Evolutionary conservation across 2,888 invertebrate genomes (phyloP).

Genomic region (Dorcus hopei): DNA sequence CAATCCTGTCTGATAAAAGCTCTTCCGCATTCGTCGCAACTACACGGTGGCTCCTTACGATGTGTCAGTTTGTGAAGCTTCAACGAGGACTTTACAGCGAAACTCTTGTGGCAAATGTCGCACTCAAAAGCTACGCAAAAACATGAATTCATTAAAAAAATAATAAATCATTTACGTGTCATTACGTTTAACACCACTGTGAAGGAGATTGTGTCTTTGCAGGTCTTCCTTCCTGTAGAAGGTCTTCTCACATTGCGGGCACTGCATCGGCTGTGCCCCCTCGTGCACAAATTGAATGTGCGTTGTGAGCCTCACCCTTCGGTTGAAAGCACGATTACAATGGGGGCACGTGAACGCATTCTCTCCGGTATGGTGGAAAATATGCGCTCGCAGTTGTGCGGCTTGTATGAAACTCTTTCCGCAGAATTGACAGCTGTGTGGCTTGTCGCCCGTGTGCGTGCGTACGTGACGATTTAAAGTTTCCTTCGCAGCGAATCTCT

Average conservation of each 20-base stretch:
- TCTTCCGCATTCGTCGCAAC: constrained; percentile 73
- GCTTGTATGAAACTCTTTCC: constrained; percentile 78
- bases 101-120: constrained; percentile 60
- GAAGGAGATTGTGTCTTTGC: constrained; percentile 56
- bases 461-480: constrained; percentile 54
- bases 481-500: constrained; percentile 78
- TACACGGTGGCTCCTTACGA: constrained; percentile 70
- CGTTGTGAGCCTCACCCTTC: constrained; percentile 50
- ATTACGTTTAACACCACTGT: constrained; percentile 60
- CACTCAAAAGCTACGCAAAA: constrained; percentile 42
- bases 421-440: constrained; percentile 65
- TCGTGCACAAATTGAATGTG: constrained; percentile 64
- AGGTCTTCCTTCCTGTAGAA: constrained; percentile 63
- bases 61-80: constrained; percentile 71
- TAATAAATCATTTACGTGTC: neutral
- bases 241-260: constrained; percentile 56
- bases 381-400: constrained; percentile 73
- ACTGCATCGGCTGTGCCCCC: constrained; percentile 59
- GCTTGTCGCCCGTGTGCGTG: constrained; percentile 58
- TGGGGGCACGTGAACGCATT: constrained; percentile 63
- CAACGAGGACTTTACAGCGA: constrained; percentile 65
- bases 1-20: constrained; percentile 79
- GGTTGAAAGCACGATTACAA: constrained; percentile 53
- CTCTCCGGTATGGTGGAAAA: constrained; percentile 72
- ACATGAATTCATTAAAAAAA: constrained; percentile 1